Percentiles rank a stretch among this genome's conserved stretches.
Conservation (phyloP, 1,140 invertebrate species). For the Aradophagus sp. region DNA sequence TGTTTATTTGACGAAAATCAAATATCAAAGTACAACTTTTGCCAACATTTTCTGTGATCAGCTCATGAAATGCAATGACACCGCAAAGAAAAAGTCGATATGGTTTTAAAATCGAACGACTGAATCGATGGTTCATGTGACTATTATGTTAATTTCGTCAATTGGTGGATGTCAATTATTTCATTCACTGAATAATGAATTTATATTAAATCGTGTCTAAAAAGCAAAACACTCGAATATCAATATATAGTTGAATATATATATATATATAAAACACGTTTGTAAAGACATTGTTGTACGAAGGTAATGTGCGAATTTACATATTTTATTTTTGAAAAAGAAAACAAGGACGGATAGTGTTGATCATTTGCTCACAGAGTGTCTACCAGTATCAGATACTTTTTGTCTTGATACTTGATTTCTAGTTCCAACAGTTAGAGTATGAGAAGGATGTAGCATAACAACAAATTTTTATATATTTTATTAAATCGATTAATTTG, state of each 20-base stretch:
- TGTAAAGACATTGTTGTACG: constrained; percentile 3
- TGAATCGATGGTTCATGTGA: constrained; percentile 29
- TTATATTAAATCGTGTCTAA: constrained; percentile 13
- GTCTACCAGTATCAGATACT: constrained; percentile 24
- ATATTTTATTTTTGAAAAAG: constrained; percentile 8
- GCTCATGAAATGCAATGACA: constrained; percentile 2
- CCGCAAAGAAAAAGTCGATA: constrained; percentile 11
- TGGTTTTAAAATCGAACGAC: constrained; percentile 20
- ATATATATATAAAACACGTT: constrained; percentile 8
- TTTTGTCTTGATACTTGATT: constrained; percentile 25
- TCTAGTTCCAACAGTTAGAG: constrained; percentile 32
- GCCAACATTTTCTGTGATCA: constrained; percentile 38
- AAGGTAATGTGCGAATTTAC: background rate
- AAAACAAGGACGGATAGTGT: constrained; percentile 7
- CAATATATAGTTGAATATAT: constrained; percentile 8
- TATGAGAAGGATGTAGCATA: no score
- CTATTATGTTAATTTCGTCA: constrained; percentile 45
- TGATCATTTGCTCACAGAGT: constrained; percentile 33
- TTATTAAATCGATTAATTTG: no score
- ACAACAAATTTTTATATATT: no score
- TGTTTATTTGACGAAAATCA: constrained; percentile 47
- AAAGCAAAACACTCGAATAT: constrained; percentile 11
- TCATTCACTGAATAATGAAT: constrained; percentile 38
- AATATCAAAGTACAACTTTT: constrained; percentile 31
- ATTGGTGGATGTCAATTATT: constrained; percentile 51